Evolutionary conservation across 2,113 vertebrate species (phyloP).

Genomic region (Morone saxatilis): DNA sequence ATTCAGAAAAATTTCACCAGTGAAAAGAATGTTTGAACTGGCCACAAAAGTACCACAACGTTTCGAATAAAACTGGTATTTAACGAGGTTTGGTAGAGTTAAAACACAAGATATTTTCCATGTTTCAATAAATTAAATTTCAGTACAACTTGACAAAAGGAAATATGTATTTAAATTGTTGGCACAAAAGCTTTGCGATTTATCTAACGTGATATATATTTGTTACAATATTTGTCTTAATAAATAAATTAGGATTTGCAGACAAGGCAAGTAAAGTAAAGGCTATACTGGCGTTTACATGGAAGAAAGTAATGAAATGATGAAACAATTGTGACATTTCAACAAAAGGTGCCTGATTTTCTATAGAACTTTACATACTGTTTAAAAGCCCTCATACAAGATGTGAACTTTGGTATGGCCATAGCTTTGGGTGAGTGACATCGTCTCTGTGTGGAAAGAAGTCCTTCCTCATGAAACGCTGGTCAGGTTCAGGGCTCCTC

Average conservation of each 20-base stretch:
- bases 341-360: slow-evolving; percentile 4
- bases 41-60: slow-evolving; percentile 28
- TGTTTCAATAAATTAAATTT: slow-evolving; percentile 82
- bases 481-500: slow-evolving; percentile 76
- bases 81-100: slow-evolving; percentile 20
- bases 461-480: slow-evolving; percentile 69
- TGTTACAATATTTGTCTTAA: slow-evolving; percentile 50
- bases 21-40: slow-evolving; percentile 69
- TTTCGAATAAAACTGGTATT: slow-evolving; percentile 25
- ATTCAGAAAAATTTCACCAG: slow-evolving; percentile 82
- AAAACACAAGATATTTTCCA: slow-evolving; percentile 46
- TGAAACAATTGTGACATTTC: slow-evolving; percentile 20
- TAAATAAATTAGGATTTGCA: slow-evolving; percentile 69
- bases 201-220: neutral
- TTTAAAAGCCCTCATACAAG: neutral
- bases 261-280: slow-evolving; percentile 26
- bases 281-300: slow-evolving; percentile 31
- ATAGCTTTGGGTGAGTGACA: slow-evolving; percentile 56
- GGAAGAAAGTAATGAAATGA: slow-evolving; percentile 16
- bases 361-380: neutral
- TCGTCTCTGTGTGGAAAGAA: slow-evolving; percentile 74
- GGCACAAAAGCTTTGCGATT: neutral
- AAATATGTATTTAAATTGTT: slow-evolving; percentile 17
- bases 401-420: slow-evolving; percentile 29
- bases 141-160: slow-evolving; percentile 37